A percentile compares a stretch with the other conserved stretches of the same genome.
phyloP scores from a whole-genome alignment of 1,140 invertebrate genomes.

The Drosophila parabipectinata region DNA sequence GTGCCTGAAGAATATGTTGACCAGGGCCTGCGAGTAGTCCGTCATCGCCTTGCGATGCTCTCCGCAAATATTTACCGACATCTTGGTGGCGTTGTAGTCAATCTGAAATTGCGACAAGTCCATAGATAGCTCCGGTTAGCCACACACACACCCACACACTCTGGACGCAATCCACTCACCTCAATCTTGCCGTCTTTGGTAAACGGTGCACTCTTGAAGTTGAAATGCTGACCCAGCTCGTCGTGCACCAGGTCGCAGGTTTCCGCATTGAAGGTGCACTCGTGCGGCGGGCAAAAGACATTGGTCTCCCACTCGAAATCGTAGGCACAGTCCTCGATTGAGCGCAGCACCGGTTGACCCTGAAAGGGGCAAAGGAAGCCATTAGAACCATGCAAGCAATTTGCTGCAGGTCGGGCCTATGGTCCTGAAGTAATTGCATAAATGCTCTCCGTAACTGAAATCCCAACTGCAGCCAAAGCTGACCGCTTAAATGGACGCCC shows the following conservation, averaged over 20 bases:
- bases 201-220: conserved; percentile 70
- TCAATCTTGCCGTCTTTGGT: conserved; percentile 68
- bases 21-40: conserved; percentile 78
- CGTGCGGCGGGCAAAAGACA: conserved; percentile 83
- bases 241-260: conserved; percentile 77
- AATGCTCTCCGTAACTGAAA: conserved; percentile 11
- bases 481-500: conserved; percentile 21
- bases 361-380: conserved; percentile 44
- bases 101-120: conserved; percentile 43
- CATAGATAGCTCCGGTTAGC: not conserved
- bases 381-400: conserved; percentile 30
- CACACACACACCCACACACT: no score
- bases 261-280: conserved; percentile 62
- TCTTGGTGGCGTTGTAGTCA: conserved; percentile 45
- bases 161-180: conserved; percentile 41
- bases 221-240: conserved; percentile 53
- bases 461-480: conserved; percentile 14
- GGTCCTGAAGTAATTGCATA: conserved; percentile 33
- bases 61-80: conserved; percentile 71
- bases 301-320: conserved; percentile 85
- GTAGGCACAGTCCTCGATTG: conserved; percentile 84
- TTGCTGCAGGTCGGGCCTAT: conserved; percentile 8
- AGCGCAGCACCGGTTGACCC: conserved; percentile 83
- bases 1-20: conserved; percentile 80
- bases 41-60: conserved; percentile 64